phyloP scores from a whole-genome alignment of 1,140 invertebrate species.

The Macrobrachium nipponense region DNA sequence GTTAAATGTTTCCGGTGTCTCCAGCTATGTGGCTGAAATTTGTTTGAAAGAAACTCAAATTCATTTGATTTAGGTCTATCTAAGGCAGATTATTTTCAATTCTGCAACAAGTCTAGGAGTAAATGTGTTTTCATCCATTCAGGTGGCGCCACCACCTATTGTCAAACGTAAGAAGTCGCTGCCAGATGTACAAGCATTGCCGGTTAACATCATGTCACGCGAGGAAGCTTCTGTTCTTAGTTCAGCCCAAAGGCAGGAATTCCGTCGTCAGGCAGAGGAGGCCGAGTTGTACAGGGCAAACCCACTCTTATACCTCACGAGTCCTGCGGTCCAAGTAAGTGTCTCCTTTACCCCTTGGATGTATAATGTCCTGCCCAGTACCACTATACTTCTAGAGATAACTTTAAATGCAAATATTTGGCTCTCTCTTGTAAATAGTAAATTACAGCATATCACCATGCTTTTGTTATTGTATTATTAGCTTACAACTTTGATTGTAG shows the following conservation, averaged over 20 bases:
- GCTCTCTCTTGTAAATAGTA: too few relatives aligned
- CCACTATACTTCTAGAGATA: too few relatives aligned
- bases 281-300: constrained; percentile 91
- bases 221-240: constrained; percentile 95
- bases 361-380: too few relatives aligned
- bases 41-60: too few relatives aligned
- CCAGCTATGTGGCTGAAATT: too few relatives aligned
- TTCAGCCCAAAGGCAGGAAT: constrained; percentile 91
- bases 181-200: constrained; percentile 89
- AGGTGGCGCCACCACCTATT: constrained; percentile 76
- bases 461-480: too few relatives aligned
- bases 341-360: too few relatives aligned
- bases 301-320: constrained; percentile 93
- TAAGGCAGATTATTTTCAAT: neutral
- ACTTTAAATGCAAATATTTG: too few relatives aligned
- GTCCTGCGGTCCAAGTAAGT: constrained; percentile 95
- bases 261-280: constrained; percentile 90
- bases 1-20: too few relatives aligned
- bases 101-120: neutral
- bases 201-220: constrained; percentile 85
- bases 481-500: too few relatives aligned
- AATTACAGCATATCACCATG: too few relatives aligned
- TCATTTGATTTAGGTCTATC: neutral
- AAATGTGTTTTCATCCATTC: constrained; percentile 66
- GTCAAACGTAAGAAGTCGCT: constrained; percentile 93